phyloP scores from a whole-genome alignment of 2,888 invertebrate genomes.

The Andricus quercusramuli region DNA sequence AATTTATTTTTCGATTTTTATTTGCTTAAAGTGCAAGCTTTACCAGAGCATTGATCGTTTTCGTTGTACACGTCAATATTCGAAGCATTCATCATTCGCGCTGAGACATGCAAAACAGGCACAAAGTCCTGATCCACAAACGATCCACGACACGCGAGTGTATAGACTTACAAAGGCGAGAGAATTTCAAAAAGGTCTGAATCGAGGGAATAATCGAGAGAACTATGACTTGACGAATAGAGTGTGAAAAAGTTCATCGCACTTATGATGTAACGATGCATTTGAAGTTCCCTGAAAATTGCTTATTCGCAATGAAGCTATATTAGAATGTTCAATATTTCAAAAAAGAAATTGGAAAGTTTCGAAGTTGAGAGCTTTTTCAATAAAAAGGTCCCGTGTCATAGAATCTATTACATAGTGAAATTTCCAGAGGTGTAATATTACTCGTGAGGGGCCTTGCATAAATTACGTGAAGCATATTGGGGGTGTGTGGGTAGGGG shows the following conservation, averaged over 20 bases:
- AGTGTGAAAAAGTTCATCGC: constrained; percentile 1
- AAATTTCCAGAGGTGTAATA: no score
- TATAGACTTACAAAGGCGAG: constrained; percentile 38
- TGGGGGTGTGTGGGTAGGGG: no score
- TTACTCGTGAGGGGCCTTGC: no score
- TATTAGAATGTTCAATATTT: neutral
- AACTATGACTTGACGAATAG: constrained; percentile 19
- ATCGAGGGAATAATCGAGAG: constrained; percentile 49
- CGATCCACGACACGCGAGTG: constrained; percentile 38
- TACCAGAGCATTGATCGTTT: constrained; percentile 11
- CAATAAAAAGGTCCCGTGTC: no score
- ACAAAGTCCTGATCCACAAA: constrained; percentile 11
- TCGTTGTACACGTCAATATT: constrained; percentile 27
- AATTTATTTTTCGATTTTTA: neutral
- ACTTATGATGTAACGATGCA: neutral
- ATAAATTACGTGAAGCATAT: no score
- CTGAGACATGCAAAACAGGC: constrained; percentile 39
- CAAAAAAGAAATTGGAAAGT: neutral
- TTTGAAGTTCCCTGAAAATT: neutral
- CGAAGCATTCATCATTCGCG: constrained; percentile 31
- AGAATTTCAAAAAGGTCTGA: constrained; percentile 47
- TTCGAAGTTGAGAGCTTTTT: no score
- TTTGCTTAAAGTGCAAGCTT: neutral
- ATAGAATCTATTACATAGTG: no score
- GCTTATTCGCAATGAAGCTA: no score